Base-by-base conservation (phyloP, 2,888 invertebrate genomes). In the Agrochola circellaris region DNA sequence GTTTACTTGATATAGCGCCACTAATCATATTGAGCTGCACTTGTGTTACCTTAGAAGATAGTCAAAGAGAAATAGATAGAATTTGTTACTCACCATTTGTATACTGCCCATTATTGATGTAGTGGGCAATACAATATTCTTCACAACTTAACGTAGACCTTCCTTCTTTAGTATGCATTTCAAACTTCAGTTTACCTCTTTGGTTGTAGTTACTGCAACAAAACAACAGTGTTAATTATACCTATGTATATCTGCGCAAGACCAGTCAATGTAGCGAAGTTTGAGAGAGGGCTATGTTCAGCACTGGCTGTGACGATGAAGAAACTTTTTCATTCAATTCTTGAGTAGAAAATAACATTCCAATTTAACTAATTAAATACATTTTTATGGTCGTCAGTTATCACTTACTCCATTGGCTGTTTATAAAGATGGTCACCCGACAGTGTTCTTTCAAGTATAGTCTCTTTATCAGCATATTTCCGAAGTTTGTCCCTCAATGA, bases 321-420 rank as follows among this genome's bases (percentile, higher is more conserved):
- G 48, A 48, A 48, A 15, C 3, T 45, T 45, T 48, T 48, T 45
- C 15, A 45, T 45, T 15, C 15, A 15, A 45, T 15, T 48, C 48
- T 48, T 48, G 15, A 48, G 45, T 48, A 17, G 17, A 17, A 48
- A 48, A 48, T 17, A 17, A 48, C 17, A 17, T 48, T 48, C 48
- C 0, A 48, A 17, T 48, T 48, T 48, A 15, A 48, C 48, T 48
- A 48, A 48, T 17, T 17, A 7, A 20, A 45, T 45, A 45, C 7
- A 51, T 20, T 51, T 51, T 2, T 9, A 23, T 23, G 51, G 1
- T 51, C 2, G 23, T 51, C 9, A 23, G 8, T 51, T 51, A 51
- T 51, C 51, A 51, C 95, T 93, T 81, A 97, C 97, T 96, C 95
- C 91, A 94, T 93, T 4, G 95, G 95, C n/a, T 93, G 92, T 84